Evolutionary conservation across 2,797 vertebrate genomes (phyloP), one percentile per base, ranked within the genome.

Genomic region (Sphenopsis melanotis): DNA sequence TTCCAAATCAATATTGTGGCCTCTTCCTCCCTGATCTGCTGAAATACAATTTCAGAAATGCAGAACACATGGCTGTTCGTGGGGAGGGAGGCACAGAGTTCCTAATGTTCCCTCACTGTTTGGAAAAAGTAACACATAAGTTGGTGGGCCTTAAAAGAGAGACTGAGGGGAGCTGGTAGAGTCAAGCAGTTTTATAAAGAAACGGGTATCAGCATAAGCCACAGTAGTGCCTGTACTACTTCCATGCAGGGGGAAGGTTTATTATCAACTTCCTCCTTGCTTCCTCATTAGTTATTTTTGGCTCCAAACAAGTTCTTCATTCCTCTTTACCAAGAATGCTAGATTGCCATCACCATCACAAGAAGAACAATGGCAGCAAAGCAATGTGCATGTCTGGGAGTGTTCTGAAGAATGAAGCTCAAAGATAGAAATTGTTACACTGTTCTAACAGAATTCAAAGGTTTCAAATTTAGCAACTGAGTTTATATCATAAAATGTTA

Each of bases 251-350:
- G 23, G 27, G 17, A 78, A 84, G 39, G 11, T 30, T 77, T 63
- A 93, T 83, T 92, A 93, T 88, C 92, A 91, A 5, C 41, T 66
- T 93, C 41, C 42, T 91, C 76, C 85, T 91, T 84, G 89, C 74
- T 95, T 97, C 94, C 94, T 90, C 70, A 68, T 79, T 59, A 66
- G 80, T 83, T 96, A 95, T 96, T 94, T 94, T 93, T 94, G 85
- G 83, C 75, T 68, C 22, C 44, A 86, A 87, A 74, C 7, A 0
- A 90, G 71, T 56, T 74, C 79, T 87, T 90, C 84, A 87, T 94
- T 94, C 72, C 77, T 82, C 74, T 89, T 82, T 84, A 76, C 80
- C 74, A 71, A 82, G 74, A 91, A 90, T 16, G 11, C 85, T 83
- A 46, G 49, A 86, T 78, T 94, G 90, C 83, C 16, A 1, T 56